phyloP scores from a whole-genome alignment of 2,113 vertebrate genomes.

The Ivindomyrus marchei region DNA sequence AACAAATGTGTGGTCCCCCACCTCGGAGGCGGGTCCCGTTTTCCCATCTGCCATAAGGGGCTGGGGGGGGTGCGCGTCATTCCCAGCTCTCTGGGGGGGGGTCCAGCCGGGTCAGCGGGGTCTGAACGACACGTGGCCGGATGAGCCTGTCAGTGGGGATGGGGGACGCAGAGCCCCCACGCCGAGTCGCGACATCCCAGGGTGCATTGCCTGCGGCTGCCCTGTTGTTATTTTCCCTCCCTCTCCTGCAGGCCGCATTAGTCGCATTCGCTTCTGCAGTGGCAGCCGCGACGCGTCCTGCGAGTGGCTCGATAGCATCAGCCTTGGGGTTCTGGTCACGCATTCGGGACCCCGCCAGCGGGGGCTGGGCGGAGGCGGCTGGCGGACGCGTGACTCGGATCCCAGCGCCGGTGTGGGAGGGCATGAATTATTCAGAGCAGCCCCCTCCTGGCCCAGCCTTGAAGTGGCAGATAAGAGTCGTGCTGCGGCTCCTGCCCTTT shows the following conservation, averaged over 20 bases:
- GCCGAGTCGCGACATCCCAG: neutral
- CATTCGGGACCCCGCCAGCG: neutral
- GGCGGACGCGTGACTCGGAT: neutral
- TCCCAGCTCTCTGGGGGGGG: neutral
- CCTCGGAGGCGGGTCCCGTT: neutral
- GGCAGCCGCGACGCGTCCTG: neutral
- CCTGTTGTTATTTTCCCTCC: neutral
- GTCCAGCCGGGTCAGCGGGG: neutral
- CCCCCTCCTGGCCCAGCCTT: slow-evolving; percentile 7
- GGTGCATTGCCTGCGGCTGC: neutral
- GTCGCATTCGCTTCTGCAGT: neutral
- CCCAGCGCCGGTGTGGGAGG: slow-evolving; percentile 19
- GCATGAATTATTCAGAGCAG: slow-evolving; percentile 27
- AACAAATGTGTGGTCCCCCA: neutral
- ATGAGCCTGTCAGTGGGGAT: neutral
- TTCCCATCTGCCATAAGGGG: neutral
- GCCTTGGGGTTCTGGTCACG: neutral
- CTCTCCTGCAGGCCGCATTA: neutral
- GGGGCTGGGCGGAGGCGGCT: neutral
- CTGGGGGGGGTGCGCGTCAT: neutral
- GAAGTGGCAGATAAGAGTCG: slow-evolving; percentile 12
- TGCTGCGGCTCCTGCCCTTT: neutral
- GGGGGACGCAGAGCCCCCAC: neutral
- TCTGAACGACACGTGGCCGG: neutral
- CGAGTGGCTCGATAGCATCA: neutral